Conservation (phyloP, 2,113 vertebrate genomes). For the Oryzias javanicus region DNA sequence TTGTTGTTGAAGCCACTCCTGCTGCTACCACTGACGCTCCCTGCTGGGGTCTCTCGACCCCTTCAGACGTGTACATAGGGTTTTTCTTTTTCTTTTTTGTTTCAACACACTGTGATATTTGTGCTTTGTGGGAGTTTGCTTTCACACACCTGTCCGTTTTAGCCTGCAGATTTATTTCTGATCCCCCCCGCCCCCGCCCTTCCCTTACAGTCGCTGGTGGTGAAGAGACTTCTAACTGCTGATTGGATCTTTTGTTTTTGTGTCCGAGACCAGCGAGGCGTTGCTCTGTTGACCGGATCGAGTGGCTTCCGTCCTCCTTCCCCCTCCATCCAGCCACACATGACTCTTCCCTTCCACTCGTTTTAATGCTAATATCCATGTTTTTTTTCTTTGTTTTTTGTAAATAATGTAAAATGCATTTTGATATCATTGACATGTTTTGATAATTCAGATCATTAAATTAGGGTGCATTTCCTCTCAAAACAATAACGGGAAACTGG, state of each 20-base stretch:
- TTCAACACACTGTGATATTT: constrained; percentile 63
- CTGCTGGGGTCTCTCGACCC: background rate
- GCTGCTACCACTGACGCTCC: constrained; percentile 34
- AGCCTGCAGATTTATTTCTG: constrained; percentile 13
- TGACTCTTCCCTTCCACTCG: constrained; percentile 22
- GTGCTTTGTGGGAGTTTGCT: constrained; percentile 21
- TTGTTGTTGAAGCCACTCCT: background rate
- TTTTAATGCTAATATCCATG: constrained; percentile 31
- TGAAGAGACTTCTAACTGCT: constrained; percentile 38
- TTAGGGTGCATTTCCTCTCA: constrained; percentile 46
- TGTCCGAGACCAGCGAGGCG: constrained; percentile 18
- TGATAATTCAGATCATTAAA: constrained; percentile 78
- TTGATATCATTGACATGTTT: constrained; percentile 88
- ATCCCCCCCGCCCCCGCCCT: background rate
- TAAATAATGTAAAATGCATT: constrained; percentile 87
- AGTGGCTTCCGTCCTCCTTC: constrained; percentile 29
- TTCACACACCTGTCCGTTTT: constrained; percentile 13
- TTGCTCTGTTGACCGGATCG: constrained; percentile 36
- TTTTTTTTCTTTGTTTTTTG: constrained; percentile 61
- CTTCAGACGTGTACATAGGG: constrained; percentile 40
- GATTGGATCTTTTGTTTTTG: constrained; percentile 11
- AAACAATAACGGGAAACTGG: constrained; percentile 57
- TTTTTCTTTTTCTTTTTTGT: constrained; percentile 14
- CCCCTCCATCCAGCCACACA: constrained; percentile 20
- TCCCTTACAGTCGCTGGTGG: background rate